Evolutionary conservation across 2,797 vertebrate genomes (phyloP), one percentile per base, ranked within the genome.

Genomic region (Helostoma temminkii): DNA sequence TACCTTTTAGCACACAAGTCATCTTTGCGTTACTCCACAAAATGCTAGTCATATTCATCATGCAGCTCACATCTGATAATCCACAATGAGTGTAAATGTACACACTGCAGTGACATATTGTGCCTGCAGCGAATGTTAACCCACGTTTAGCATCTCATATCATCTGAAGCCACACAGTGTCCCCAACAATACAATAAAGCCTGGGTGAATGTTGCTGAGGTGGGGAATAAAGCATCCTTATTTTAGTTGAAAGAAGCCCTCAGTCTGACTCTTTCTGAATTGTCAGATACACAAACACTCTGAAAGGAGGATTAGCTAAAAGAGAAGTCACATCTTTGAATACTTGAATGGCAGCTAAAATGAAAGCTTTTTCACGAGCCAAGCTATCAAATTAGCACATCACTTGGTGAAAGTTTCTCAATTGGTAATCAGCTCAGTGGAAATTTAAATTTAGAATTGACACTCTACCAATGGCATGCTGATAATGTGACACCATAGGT

Each of bases 1-100:
- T 56, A 84, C 78, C 79, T 84, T 74, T 76, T 60, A 79, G n/a
- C 75, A 56, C 24, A 8, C 19, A 11, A 14, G 26, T 49, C 21
- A 1, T 65, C 64, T 53, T 52, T 50, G 52, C 50, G 25, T 54
- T 45, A 76, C 77, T 75, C 54, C 67, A 57, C 32, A 16, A 57
- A 77, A 67, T 25, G 42, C 21, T 34, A 16, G 2, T 22, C 32
- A 39, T 45, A 45, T 52, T 66, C 45, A 52, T 58, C 56, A 69
- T 32, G 52, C 32, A 48, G 43, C 53, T 75, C 61, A 60, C 61
- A 73, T 56, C 57, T 30, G 34, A 46, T 26, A 34, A 66, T 61
- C 53, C 66, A 26, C 46, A 65, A 56, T 63, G 47, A 63, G 71
- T 32, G 47, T 65, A 80, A 81, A 58, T 9, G 5, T 37, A 37